Evolutionary conservation across 2,888 invertebrate species (phyloP).

Genomic region (Rhynchonema sp.): DNA sequence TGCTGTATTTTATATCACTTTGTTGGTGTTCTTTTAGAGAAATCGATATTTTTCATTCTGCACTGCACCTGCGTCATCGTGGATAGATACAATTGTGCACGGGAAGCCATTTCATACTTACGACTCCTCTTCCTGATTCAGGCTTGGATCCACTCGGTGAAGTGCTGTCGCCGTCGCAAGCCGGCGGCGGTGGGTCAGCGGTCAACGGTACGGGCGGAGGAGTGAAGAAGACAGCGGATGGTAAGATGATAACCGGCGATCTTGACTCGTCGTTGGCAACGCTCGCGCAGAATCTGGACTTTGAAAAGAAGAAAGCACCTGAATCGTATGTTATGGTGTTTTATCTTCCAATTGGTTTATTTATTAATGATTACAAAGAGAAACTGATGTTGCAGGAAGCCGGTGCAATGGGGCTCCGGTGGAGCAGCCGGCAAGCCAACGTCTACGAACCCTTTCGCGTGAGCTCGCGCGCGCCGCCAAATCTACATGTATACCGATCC

Average conservation of each 20-base stretch:
- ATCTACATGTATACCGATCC: too few species aligned
- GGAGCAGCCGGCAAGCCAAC: neutral
- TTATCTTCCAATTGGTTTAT: neutral
- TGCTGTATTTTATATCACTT: too few species aligned
- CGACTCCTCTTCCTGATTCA: too few species aligned
- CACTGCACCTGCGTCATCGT: too few species aligned
- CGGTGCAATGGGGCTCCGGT: neutral
- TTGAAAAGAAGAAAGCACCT: neutral
- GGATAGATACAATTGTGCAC: too few species aligned
- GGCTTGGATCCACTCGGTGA: constrained; percentile 6
- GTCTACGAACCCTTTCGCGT: neutral
- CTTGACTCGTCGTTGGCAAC: neutral
- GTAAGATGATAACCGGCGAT: neutral
- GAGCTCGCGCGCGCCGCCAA: too few species aligned
- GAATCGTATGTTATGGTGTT: neutral
- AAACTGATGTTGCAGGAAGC: neutral
- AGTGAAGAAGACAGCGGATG: too few species aligned
- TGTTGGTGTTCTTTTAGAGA: too few species aligned
- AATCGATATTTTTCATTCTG: too few species aligned
- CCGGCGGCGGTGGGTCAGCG: neutral
- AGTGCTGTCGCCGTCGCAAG: constrained; percentile 3
- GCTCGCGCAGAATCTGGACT: neutral
- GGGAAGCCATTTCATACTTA: too few species aligned
- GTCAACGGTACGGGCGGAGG: neutral
- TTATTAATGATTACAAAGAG: neutral